A percentile compares a stretch with the other conserved stretches of the same genome.
phyloP scores from a whole-genome alignment of 2,797 vertebrate species.

The Danio kyathit region DNA sequence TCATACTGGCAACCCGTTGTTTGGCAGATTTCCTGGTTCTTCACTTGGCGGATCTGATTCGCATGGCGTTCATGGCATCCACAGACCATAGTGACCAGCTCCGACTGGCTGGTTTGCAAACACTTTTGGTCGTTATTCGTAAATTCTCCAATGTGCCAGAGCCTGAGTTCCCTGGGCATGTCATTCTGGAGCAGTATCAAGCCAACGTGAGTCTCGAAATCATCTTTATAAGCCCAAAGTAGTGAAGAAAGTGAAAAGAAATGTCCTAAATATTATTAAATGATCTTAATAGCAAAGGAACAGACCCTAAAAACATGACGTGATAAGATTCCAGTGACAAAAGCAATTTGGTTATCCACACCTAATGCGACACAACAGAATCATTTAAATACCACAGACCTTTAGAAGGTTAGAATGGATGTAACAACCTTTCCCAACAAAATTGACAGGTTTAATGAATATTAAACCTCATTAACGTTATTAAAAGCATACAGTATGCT shows the following conservation, averaged over 20 bases:
- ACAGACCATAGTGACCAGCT: slow-evolving; percentile 92
- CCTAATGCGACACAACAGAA: no score
- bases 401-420: no score
- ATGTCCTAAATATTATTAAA: not conserved
- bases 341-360: no score
- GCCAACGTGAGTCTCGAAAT: slow-evolving; percentile 84
- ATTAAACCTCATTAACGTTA: no score
- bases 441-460: no score
- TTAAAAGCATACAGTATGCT: no score
- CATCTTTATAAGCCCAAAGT: not conserved
- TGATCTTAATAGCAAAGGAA: not conserved
- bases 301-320: no score
- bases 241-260: not conserved
- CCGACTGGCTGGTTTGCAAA: slow-evolving; percentile 89
- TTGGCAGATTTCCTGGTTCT: slow-evolving; percentile 89
- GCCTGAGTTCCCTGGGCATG: slow-evolving; percentile 93
- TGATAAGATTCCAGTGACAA: no score
- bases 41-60: slow-evolving; percentile 91
- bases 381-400: no score
- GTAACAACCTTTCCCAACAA: no score
- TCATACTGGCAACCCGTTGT: not conserved
- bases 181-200: slow-evolving; percentile 96
- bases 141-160: slow-evolving; percentile 87
- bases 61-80: slow-evolving; percentile 97
- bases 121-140: slow-evolving; percentile 85